These are phyloP conservation scores for Dolichopus griseipennis DNA, from an alignment of 2,888 invertebrate genomes.

Conservation along the genomic window DNA sequence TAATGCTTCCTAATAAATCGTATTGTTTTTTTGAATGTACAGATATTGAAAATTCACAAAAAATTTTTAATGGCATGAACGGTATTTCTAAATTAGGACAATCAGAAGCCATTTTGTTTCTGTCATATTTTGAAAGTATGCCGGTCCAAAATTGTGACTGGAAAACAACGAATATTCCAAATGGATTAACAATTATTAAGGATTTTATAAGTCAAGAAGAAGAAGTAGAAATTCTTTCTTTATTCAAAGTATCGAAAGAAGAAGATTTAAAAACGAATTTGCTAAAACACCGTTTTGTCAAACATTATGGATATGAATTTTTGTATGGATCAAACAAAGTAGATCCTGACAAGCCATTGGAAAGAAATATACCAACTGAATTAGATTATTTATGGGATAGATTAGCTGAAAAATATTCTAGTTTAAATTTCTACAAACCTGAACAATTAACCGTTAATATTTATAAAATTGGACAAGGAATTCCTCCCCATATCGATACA, in stretches of 20 bases:
- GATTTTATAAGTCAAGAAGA: conserved; percentile 64
- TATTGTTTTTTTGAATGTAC: conserved; percentile 66
- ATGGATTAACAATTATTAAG: conserved; percentile 59
- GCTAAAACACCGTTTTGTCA: conserved; percentile 75
- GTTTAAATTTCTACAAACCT: conserved; percentile 46
- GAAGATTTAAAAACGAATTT: conserved; percentile 20
- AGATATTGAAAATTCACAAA: conserved; percentile 45
- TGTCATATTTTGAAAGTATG: conserved; percentile 41
- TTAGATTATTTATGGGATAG: conserved; percentile 56
- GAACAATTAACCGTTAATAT: conserved; percentile 81
- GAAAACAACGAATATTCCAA: conserved; percentile 47
- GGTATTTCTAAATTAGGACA: conserved; percentile 51
- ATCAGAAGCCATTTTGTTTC: conserved; percentile 54
- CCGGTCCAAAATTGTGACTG: conserved; percentile 30
- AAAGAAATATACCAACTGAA: conserved; percentile 58
- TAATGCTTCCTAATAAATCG: conserved; percentile 70
- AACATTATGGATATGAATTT: conserved; percentile 89
- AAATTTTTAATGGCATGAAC: conserved; percentile 53
- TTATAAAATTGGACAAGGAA: conserved; percentile 82
- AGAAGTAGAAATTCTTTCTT: conserved; percentile 52
- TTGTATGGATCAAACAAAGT: conserved; percentile 80
- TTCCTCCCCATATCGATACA: conserved; percentile 91
- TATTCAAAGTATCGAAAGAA: conserved; percentile 48
- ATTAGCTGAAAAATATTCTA: conserved; percentile 42
- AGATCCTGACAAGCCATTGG: conserved; percentile 58